Base-by-base conservation (phyloP, 2,888 invertebrate genomes). In the Unio pictorum region DNA sequence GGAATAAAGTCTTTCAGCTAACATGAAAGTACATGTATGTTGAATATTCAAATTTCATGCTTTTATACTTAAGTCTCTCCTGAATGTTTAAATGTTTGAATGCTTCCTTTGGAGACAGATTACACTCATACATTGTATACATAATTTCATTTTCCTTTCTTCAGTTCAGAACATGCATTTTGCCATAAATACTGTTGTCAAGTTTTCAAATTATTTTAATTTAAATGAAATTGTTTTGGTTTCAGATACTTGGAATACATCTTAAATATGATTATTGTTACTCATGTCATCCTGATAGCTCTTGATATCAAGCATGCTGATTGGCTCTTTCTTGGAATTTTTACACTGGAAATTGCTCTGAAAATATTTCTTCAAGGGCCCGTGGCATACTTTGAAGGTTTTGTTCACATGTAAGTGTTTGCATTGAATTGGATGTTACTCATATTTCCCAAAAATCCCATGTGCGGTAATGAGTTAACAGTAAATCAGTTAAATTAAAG, bases 341-440 rank as follows among this genome's bases (percentile, higher is more conserved):
- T 91, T 79, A 80, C 85, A 54, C n/a, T 90, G 55, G 91, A 91
- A 81, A 91, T 91, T 62, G 5, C 90, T 6, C 80, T 90, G 4
- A 91, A 91, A 78, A 69, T 91, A 15, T 91, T 91, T 75, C 85
- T 89, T 6, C 87, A 85, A 71, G 91, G 91, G 59, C 74, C 80
- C 1, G 55, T 70, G 55, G 79, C 86, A 58, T 91, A 90, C 80
- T 87, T 90, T 71, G 75, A 72, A 30, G 81, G 83, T 58, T 82
- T 87, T 57, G 90, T 90, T 90, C 91, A 91, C 79, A 76, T 88
- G 89, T 91, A 82, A 87, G 88, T 85, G 61, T 45, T 58, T 58
- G 11, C 8, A 26, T 58, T 58, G 59, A 58, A n/a, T 58, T 58
- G 17, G 23, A 11, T 58, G 8, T 26, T 34, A n/a, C 17, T 59